Evolutionary conservation across 2,113 vertebrate genomes (phyloP).

Genomic region (Carassius gibelio): DNA sequence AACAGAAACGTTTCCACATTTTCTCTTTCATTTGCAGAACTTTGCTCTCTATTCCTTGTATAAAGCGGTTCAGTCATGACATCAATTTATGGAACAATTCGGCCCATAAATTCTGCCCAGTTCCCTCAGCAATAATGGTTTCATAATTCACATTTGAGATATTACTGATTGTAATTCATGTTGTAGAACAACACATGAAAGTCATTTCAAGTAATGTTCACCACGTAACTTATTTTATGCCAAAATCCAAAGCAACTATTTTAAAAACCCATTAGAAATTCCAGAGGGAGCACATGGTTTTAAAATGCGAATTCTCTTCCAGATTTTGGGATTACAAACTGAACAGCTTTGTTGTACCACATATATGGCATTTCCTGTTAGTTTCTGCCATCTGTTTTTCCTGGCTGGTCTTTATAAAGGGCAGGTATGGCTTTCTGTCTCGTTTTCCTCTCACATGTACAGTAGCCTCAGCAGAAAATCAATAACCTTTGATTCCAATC

Average conservation of each 20-base stretch:
- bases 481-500: conserved; percentile 36
- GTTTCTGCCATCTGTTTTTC: background rate
- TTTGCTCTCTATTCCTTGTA: background rate
- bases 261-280: background rate
- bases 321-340: background rate
- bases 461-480: background rate
- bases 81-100: background rate
- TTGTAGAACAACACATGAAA: background rate
- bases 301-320: background rate
- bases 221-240: background rate
- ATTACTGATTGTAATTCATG: background rate
- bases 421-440: conserved; percentile 8
- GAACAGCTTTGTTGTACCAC: background rate
- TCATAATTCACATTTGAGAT: too few species aligned
- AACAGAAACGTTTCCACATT: background rate
- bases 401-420: background rate
- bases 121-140: background rate
- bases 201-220: background rate
- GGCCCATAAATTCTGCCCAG: background rate
- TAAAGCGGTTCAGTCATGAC: conserved; percentile 1
- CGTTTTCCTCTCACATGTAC: background rate
- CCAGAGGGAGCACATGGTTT: background rate
- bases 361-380: background rate
- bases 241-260: conserved; percentile 9
- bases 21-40: background rate